Conservation (phyloP, 2,113 vertebrate genomes). For the Semnornis frantzii region DNA sequence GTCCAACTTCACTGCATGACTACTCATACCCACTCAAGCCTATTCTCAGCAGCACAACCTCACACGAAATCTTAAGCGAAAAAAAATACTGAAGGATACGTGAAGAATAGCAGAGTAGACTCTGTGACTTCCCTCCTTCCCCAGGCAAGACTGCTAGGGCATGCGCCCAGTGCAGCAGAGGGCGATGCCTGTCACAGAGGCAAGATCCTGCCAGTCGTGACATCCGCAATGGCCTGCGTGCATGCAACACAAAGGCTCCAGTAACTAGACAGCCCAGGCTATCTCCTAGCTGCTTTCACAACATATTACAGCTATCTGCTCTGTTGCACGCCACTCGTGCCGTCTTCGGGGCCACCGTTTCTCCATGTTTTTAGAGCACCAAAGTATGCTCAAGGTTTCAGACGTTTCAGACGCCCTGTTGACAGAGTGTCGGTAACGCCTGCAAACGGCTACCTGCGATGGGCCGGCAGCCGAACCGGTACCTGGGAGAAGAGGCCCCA, state of each 20-base stretch:
- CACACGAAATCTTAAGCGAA: background rate
- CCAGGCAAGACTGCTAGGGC: background rate
- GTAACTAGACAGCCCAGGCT: background rate
- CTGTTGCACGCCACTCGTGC: fast-evolving
- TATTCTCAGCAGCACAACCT: background rate
- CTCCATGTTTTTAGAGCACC: background rate
- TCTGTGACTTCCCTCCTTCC: background rate
- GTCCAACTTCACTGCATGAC: background rate
- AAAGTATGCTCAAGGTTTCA: fast-evolving
- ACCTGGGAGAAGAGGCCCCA: fast-evolving
- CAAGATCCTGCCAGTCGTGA: background rate
- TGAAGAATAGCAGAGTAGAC: fast-evolving
- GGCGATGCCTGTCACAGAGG: background rate
- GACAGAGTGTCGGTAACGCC: fast-evolving
- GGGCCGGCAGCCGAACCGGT: fast-evolving
- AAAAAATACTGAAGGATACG: background rate
- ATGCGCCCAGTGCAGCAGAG: fast-evolving
- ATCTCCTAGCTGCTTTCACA: background rate
- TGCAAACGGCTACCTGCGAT: background rate
- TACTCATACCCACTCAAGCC: background rate
- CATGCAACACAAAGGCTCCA: background rate
- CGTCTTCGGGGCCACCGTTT: fast-evolving
- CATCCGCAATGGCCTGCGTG: fast-evolving
- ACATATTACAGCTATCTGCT: background rate
- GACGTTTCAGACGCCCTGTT: fast-evolving